These are phyloP conservation scores for Eustalomyia histrio DNA, from an alignment of 2,888 invertebrate species.

Conservation along the genomic window DNA sequence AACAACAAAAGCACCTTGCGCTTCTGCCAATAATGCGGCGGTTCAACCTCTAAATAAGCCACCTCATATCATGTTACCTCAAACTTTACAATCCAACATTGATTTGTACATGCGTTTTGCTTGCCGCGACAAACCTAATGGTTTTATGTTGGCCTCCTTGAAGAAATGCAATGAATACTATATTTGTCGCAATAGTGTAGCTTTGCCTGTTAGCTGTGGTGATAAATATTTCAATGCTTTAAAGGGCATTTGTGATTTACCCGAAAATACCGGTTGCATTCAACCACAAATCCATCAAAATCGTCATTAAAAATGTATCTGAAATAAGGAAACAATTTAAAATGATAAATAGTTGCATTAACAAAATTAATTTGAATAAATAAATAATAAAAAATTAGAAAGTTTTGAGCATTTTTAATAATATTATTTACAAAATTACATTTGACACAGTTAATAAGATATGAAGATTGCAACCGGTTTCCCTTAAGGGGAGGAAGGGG, in stretches of 20 bases:
- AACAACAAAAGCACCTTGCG: slow-evolving; percentile 14
- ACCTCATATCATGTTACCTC: not conserved
- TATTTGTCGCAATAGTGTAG: slow-evolving; percentile 70
- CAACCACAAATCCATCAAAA: not conserved
- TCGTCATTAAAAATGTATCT: not conserved
- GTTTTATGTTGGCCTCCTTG: slow-evolving; percentile 73
- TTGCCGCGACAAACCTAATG: slow-evolving; percentile 72
- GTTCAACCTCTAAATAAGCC: not conserved
- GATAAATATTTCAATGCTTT: slow-evolving; percentile 72
- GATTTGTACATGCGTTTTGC: slow-evolving; percentile 69
- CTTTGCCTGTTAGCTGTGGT: slow-evolving; percentile 71
- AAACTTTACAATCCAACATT: slow-evolving; percentile 61
- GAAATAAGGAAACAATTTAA: not conserved
- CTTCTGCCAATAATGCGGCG: not conserved
- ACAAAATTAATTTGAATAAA: too few relatives aligned
- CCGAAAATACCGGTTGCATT: slow-evolving; percentile 69
- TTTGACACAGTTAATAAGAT: too few relatives aligned
- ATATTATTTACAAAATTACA: too few relatives aligned
- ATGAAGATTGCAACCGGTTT: too few relatives aligned
- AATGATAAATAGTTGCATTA: not conserved
- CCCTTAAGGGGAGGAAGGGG: too few relatives aligned
- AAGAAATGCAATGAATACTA: slow-evolving; percentile 73
- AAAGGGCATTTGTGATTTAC: slow-evolving; percentile 74
- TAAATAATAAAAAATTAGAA: too few relatives aligned
- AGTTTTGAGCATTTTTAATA: too few relatives aligned